These are phyloP conservation scores for Diplodus sargus DNA, from an alignment of 2,797 vertebrate genomes.

Conservation along the genomic window DNA sequence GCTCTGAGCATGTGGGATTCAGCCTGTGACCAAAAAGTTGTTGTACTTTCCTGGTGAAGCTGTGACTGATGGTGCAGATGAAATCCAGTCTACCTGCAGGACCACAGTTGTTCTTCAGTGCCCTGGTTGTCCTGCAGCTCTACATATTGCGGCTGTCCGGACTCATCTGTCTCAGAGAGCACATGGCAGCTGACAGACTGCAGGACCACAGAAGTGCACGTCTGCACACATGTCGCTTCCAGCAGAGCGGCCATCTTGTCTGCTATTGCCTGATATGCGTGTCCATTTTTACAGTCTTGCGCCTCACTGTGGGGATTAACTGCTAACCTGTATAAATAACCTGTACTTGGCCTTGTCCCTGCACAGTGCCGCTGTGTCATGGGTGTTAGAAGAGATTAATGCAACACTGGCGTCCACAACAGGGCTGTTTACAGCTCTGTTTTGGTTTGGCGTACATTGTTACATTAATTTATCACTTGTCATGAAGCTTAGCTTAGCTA, in stretches of 20 bases:
- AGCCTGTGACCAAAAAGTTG: conserved; percentile 37
- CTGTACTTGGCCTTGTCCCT: conserved; percentile 63
- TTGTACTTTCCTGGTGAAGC: conserved; percentile 58
- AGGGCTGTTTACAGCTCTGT: not conserved
- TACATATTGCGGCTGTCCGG: not conserved
- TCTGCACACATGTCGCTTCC: conserved; percentile 10
- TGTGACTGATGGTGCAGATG: not conserved
- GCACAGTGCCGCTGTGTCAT: conserved; percentile 66
- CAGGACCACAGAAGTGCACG: not conserved
- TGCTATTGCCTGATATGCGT: conserved; percentile 52
- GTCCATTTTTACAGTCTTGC: conserved; percentile 57
- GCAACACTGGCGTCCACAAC: conserved; percentile 16
- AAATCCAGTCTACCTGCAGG: not conserved
- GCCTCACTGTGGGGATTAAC: conserved; percentile 70
- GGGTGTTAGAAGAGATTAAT: conserved; percentile 51
- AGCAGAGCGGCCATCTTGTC: conserved; percentile 44
- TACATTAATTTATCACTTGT: not conserved
- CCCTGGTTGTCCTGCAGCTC: conserved; percentile 5
- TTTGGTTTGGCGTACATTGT: not conserved
- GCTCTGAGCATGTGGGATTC: conserved; percentile 61
- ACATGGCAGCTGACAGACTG: conserved; percentile 20
- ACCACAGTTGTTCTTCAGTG: not conserved
- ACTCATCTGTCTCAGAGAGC: not conserved
- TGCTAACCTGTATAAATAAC: conserved; percentile 83
- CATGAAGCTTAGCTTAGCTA: not conserved